Conservation (phyloP, 2,888 invertebrate genomes). For the Anoncus sp. region DNA sequence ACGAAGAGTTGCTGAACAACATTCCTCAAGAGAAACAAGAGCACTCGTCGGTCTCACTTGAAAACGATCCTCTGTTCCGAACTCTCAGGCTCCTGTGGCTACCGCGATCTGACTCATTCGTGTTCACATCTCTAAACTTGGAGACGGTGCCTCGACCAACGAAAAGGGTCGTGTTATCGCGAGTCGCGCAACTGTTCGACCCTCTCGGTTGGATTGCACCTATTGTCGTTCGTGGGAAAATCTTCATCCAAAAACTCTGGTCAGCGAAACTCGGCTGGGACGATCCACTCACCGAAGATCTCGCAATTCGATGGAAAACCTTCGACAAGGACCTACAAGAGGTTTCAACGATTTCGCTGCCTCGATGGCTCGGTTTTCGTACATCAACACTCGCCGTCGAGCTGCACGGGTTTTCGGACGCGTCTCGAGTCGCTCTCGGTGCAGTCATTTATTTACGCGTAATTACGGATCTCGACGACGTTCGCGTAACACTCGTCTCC, state of each 20-base stretch:
- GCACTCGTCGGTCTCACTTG: constrained; percentile 3
- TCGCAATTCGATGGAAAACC: constrained; percentile 27
- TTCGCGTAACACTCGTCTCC: constrained; percentile 36
- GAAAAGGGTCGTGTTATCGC: too few species aligned
- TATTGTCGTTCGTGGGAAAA: constrained; percentile 50
- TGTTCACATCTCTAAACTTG: constrained; percentile 12
- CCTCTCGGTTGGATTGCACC: constrained; percentile 58
- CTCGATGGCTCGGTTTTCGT: constrained; percentile 40
- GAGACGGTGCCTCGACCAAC: too few species aligned
- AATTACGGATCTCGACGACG: background rate
- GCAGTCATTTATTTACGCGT: constrained; percentile 46
- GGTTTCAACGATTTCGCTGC: constrained; percentile 20
- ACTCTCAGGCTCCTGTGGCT: constrained; percentile 39
- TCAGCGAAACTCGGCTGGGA: constrained; percentile 45
- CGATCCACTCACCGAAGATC: constrained; percentile 33
- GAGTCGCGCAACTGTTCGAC: constrained; percentile 52
- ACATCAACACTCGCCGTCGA: constrained; percentile 9
- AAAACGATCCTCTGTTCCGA: too few species aligned
- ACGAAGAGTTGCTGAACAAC: constrained; percentile 14
- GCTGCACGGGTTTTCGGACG: constrained; percentile 58
- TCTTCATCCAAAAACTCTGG: constrained; percentile 57
- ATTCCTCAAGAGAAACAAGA: constrained; percentile 15
- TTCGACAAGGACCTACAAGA: background rate
- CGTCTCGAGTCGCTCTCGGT: constrained; percentile 46
- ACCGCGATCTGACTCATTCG: constrained; percentile 38